Conservation (phyloP, 2,797 vertebrate species). For the Ctenopoma kingsleyae region DNA sequence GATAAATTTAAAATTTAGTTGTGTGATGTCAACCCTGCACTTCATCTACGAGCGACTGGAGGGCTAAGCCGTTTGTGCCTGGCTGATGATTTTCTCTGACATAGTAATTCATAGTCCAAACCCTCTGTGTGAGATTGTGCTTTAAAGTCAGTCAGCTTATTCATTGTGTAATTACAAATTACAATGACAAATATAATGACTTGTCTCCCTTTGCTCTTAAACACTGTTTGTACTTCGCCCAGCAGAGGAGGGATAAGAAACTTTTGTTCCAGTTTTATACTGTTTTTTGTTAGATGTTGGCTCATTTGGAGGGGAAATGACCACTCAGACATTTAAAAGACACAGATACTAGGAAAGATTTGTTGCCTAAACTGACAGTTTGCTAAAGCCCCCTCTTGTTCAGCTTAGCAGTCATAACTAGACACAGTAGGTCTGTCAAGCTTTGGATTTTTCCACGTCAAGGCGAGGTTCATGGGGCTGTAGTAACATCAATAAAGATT, state of each 20-base stretch:
- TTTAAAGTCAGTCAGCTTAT: slow-evolving; percentile 57
- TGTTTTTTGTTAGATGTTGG: slow-evolving; percentile 6
- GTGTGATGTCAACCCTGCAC: background rate
- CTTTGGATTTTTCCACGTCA: slow-evolving; percentile 1
- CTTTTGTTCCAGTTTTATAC: slow-evolving; percentile 28
- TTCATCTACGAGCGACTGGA: slow-evolving; percentile 18
- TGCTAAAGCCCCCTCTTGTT: background rate
- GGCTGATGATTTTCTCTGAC: slow-evolving; percentile 26
- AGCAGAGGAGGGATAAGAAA: slow-evolving; percentile 22
- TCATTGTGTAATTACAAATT: slow-evolving; percentile 61
- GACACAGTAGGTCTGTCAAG: slow-evolving; percentile 7
- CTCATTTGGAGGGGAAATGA: slow-evolving; percentile 15
- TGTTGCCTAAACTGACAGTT: slow-evolving; percentile 15
- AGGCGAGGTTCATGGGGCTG: background rate
- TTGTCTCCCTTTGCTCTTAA: slow-evolving; percentile 40
- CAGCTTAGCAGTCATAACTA: slow-evolving; percentile 2
- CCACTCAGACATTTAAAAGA: slow-evolving; percentile 8
- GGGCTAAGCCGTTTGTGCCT: slow-evolving; percentile 16
- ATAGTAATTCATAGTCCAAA: slow-evolving; percentile 35
- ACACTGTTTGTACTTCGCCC: slow-evolving; percentile 28
- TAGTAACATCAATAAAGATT: background rate
- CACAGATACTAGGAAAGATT: slow-evolving; percentile 10
- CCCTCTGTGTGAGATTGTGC: slow-evolving; percentile 57
- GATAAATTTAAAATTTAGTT: slow-evolving; percentile 10
- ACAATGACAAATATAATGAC: slow-evolving; percentile 52